A percentile compares a stretch with the other conserved stretches of the same genome.
phyloP scores from a whole-genome alignment of 2,113 vertebrate species.

The Notiomystis cincta region DNA sequence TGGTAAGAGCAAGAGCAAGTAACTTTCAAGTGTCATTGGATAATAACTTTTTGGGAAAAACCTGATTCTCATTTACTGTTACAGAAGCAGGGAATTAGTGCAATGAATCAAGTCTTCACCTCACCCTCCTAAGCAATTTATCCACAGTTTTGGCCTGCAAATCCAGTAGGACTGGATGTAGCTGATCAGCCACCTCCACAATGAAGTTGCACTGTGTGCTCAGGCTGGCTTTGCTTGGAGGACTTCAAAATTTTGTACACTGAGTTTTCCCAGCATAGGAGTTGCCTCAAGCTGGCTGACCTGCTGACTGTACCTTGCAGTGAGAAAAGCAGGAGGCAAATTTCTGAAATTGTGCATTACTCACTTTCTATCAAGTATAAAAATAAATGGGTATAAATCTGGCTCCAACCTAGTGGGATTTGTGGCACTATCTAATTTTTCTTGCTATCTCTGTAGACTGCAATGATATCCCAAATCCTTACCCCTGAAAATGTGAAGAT shows the following conservation, averaged over 20 bases:
- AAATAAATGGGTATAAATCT: background rate
- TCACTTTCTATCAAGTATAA: background rate
- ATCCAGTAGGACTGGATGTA: background rate
- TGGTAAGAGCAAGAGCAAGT: background rate
- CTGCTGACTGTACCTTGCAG: background rate
- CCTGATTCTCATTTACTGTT: background rate
- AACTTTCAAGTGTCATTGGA: background rate
- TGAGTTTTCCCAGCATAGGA: background rate
- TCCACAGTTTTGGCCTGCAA: background rate
- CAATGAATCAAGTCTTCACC: background rate
- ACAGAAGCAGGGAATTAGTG: background rate
- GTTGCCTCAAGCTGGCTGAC: background rate
- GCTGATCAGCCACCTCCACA: accelerated
- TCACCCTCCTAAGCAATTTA: background rate
- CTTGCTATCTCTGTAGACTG: background rate
- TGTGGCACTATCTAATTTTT: background rate
- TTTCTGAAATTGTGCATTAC: background rate
- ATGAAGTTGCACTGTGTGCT: background rate
- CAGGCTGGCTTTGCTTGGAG: background rate
- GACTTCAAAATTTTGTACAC: accelerated
- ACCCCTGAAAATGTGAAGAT: background rate
- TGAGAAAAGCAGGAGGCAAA: background rate
- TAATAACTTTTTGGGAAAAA: background rate
- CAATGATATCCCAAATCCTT: background rate
- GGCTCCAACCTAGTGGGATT: background rate